Evolutionary conservation across 2,888 invertebrate genomes (phyloP).

Genomic region (Mycalesis mineus): DNA sequence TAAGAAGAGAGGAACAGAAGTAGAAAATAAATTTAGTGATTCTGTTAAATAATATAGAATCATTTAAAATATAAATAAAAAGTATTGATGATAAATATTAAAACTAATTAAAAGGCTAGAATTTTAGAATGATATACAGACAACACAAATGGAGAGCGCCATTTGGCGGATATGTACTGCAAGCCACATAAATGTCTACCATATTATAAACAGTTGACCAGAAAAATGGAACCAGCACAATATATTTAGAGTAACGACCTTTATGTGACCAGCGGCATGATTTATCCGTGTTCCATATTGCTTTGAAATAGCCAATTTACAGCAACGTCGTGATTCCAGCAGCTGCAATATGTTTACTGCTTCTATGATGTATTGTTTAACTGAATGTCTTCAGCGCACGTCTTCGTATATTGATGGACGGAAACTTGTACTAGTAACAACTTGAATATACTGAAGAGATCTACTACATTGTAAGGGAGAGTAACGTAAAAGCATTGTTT

Average conservation of each 20-base stretch:
- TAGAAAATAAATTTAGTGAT: no score
- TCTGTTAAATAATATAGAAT: no score
- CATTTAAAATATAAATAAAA: no score
- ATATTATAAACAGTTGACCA: slow-evolving; percentile 18
- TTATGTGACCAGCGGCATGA: slow-evolving; percentile 22
- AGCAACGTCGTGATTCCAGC: slow-evolving; percentile 22
- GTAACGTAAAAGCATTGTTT: no score
- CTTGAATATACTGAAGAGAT: no score
- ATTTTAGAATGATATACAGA: no score
- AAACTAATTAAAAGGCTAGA: no score
- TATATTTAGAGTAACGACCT: slow-evolving; percentile 24
- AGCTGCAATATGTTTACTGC: slow-evolving; percentile 12
- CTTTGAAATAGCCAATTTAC: slow-evolving; percentile 29
- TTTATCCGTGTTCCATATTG: slow-evolving; percentile 25
- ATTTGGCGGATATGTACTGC: background rate
- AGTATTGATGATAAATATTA: no score
- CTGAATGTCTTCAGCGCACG: background rate
- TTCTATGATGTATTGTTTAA: slow-evolving; percentile 6
- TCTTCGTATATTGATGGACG: background rate
- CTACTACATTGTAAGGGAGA: no score
- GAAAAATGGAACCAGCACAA: slow-evolving; percentile 19
- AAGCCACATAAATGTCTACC: background rate
- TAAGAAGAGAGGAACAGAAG: no score
- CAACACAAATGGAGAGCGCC: no score
- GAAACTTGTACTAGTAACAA: background rate